These are phyloP conservation scores for Cyprinodon tularosa DNA, from an alignment of 2,113 vertebrate genomes.

Conservation along the genomic window DNA sequence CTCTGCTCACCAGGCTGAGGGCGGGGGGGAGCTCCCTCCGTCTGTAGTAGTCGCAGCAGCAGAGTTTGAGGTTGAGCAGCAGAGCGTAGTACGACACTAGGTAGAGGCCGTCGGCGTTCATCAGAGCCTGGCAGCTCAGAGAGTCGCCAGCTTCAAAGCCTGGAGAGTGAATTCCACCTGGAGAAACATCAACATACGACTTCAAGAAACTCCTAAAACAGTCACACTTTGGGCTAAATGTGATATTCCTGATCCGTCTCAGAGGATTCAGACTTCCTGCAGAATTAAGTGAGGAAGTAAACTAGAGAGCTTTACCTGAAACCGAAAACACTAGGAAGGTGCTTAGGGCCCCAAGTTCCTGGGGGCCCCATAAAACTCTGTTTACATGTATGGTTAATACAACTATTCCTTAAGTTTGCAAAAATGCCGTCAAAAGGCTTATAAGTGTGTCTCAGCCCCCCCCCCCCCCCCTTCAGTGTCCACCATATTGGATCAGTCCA, in stretches of 20 bases:
- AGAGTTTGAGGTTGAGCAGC: slow-evolving; percentile 94
- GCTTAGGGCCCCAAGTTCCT: no score
- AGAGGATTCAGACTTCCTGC: background rate
- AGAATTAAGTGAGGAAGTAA: slow-evolving; percentile 30
- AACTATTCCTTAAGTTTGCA: no score
- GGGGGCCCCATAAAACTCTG: no score
- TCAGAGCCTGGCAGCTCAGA: slow-evolving; percentile 88
- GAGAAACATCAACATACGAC: no score
- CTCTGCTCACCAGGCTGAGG: slow-evolving; percentile 57
- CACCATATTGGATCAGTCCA: no score
- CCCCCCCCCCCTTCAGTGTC: no score
- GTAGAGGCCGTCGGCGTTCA: slow-evolving; percentile 96
- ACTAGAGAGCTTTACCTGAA: background rate
- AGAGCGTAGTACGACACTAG: slow-evolving; percentile 89
- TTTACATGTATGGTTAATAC: no score
- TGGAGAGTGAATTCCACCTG: slow-evolving; percentile 90
- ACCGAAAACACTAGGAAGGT: no score
- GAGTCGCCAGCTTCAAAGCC: slow-evolving; percentile 84
- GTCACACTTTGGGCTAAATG: slow-evolving; percentile 1
- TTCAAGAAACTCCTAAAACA: background rate
- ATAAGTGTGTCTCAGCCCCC: no score
- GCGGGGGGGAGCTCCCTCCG: slow-evolving; percentile 74
- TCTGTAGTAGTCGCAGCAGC: slow-evolving; percentile 89
- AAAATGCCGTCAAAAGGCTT: no score
- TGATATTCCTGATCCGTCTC: slow-evolving; percentile 19